phyloP scores from a whole-genome alignment of 2,797 vertebrate species.

The Nannoperca obscura region DNA sequence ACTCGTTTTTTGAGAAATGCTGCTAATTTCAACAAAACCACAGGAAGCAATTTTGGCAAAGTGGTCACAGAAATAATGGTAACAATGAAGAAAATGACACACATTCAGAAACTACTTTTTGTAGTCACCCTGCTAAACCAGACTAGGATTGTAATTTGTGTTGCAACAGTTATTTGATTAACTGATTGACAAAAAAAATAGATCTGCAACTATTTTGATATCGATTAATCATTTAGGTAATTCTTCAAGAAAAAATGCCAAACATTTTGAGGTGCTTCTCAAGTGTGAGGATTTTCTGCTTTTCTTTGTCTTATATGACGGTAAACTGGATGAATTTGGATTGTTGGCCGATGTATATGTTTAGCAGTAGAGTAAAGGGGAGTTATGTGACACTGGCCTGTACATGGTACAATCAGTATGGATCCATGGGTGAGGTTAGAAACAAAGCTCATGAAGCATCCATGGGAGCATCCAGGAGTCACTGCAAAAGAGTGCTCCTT shows the following conservation, averaged over 20 bases:
- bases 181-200: background rate
- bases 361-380: slow-evolving; percentile 14
- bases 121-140: background rate
- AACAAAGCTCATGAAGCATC: slow-evolving; percentile 14
- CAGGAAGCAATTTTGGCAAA: background rate
- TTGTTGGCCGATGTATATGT: too few species aligned
- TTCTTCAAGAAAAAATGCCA: background rate
- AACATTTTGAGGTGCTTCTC: background rate
- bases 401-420: background rate
- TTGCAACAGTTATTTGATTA: background rate
- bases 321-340: background rate
- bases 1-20: background rate
- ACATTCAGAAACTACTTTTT: background rate
- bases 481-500: background rate
- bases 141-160: background rate
- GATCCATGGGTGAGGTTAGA: background rate
- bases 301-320: background rate
- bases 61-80: background rate
- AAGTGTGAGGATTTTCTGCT: background rate
- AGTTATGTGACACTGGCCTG: slow-evolving; percentile 10
- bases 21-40: background rate
- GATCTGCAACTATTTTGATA: background rate
- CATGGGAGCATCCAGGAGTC: background rate
- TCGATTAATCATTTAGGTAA: background rate
- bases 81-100: background rate